phyloP scores from a whole-genome alignment of 2,888 invertebrate genomes.

The Sarcophaga subvicina region DNA sequence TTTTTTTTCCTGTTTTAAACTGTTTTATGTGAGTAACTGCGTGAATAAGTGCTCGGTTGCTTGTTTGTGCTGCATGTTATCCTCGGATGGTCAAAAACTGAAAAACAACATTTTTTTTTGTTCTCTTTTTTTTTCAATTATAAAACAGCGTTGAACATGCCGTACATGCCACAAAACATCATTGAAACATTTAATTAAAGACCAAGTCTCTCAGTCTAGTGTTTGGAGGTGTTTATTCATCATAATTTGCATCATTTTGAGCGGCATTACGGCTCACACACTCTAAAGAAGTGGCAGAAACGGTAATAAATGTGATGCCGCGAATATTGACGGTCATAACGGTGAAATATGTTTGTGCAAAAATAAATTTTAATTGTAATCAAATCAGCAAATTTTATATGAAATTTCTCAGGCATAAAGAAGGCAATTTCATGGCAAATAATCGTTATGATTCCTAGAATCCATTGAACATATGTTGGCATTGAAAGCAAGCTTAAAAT shows the following conservation, averaged over 20 bases:
- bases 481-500: too few species aligned
- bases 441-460: too few species aligned
- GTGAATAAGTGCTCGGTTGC: not conserved
- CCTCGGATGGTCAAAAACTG: conserved; percentile 48
- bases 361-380: too few species aligned
- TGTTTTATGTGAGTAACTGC: conserved; percentile 27
- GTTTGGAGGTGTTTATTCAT: conserved; percentile 56
- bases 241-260: conserved; percentile 28
- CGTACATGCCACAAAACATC: conserved; percentile 51
- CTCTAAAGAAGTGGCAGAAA: conserved; percentile 13
- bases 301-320: conserved; percentile 33
- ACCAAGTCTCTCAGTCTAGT: conserved; percentile 10
- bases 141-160: conserved; percentile 23
- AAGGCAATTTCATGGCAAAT: too few species aligned
- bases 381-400: too few species aligned
- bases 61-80: conserved; percentile 9
- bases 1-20: not conserved
- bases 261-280: not conserved
- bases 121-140: conserved; percentile 1
- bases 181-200: conserved; percentile 59
- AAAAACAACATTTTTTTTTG: conserved; percentile 4
- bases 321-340: conserved; percentile 22
- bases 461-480: too few species aligned
- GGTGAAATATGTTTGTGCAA: too few species aligned
- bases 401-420: too few species aligned